These are phyloP conservation scores for Pristionchus fissidentatus DNA, from an alignment of 2,888 invertebrate species.

Conservation along the genomic window DNA sequence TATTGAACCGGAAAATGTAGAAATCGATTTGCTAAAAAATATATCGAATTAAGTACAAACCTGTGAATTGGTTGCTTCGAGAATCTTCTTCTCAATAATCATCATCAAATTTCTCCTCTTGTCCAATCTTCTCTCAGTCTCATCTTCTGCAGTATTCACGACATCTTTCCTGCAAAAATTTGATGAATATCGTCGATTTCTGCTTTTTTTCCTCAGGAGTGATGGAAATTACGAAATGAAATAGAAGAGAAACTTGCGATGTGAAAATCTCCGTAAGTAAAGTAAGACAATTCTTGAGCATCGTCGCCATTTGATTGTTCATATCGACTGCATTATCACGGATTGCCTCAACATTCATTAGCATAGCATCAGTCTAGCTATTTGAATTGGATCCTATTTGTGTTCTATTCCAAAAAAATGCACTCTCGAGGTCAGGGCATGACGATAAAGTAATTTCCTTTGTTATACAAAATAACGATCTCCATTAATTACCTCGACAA, in stretches of 20 bases:
- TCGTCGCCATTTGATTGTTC: not conserved
- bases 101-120: conserved; percentile 45
- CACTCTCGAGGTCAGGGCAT: no score
- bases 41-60: not conserved
- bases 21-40: not conserved
- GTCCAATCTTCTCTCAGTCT: not conserved
- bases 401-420: no score
- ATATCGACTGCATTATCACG: not conserved
- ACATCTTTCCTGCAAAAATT: conserved; percentile 26
- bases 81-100: conserved; percentile 33
- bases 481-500: no score
- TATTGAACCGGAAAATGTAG: not conserved
- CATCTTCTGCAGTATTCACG: conserved; percentile 7
- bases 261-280: conserved; percentile 26
- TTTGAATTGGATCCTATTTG: no score
- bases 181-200: not conserved
- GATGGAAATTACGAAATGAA: not conserved
- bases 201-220: no score
- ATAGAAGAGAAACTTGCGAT: not conserved
- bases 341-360: not conserved
- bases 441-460: no score
- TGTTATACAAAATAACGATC: no score
- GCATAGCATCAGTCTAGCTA: no score
- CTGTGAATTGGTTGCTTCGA: conserved; percentile 6
- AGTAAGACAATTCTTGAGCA: not conserved